phyloP scores from a whole-genome alignment of 2,113 vertebrate species.

The Limanda limanda region DNA sequence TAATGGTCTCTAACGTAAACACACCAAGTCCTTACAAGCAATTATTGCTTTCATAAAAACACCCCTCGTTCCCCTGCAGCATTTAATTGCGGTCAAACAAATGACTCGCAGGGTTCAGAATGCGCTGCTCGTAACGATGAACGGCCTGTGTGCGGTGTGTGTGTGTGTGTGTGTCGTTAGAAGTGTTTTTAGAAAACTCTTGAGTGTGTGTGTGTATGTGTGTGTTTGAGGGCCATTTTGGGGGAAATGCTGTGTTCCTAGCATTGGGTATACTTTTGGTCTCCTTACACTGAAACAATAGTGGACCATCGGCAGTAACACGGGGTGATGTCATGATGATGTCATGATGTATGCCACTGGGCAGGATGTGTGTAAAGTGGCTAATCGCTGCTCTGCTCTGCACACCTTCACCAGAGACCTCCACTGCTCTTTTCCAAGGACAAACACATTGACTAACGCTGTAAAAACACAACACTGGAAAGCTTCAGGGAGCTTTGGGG shows the following conservation, averaged over 20 bases:
- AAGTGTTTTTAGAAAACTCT: conserved; percentile 61
- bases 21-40: conserved; percentile 82
- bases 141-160: conserved; percentile 32
- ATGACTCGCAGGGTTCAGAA: conserved; percentile 79
- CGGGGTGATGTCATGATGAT: conserved; percentile 71
- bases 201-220: conserved; percentile 19
- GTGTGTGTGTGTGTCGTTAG: conserved; percentile 49
- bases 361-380: conserved; percentile 69
- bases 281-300: conserved; percentile 46
- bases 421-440: conserved; percentile 46
- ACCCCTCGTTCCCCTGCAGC: conserved; percentile 76
- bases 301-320: conserved; percentile 34
- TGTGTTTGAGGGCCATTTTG: conserved; percentile 13
- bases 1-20: conserved; percentile 84
- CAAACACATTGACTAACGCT: conserved; percentile 59
- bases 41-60: conserved; percentile 84
- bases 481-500: conserved; percentile 61
- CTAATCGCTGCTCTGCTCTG: conserved; percentile 58
- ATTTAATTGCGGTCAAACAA: conserved; percentile 83
- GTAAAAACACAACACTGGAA: conserved; percentile 66
- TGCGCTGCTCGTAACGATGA: conserved; percentile 61
- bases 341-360: conserved; percentile 54
- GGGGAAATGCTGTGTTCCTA: conserved; percentile 6
- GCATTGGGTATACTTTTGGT: background rate
- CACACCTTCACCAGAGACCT: conserved; percentile 59